Evolutionary conservation across 2,113 vertebrate genomes (phyloP).

Genomic region (Gymnogyps californianus): DNA sequence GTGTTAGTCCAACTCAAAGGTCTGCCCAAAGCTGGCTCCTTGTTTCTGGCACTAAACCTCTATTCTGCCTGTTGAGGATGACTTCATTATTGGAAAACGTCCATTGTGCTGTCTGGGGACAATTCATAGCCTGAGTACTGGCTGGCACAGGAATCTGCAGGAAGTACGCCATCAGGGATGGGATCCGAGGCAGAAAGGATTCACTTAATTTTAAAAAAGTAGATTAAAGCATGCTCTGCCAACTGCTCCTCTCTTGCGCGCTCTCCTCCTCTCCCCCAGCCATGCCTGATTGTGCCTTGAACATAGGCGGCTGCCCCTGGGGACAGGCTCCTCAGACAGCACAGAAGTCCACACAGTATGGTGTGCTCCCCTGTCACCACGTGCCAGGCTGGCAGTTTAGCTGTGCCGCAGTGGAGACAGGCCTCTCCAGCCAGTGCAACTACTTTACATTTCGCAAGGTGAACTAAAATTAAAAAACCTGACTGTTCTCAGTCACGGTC

Average conservation of each 20-base stretch:
- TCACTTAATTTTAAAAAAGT: background rate
- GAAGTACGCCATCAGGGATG: background rate
- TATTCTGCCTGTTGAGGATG: background rate
- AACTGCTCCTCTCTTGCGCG: background rate
- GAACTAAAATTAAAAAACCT: background rate
- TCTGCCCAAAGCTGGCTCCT: background rate
- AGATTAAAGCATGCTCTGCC: background rate
- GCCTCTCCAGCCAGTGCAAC: background rate
- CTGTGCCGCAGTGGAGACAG: background rate
- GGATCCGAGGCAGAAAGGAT: background rate
- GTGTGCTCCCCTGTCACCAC: background rate
- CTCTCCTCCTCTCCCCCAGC: background rate
- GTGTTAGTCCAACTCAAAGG: background rate
- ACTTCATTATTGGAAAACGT: background rate
- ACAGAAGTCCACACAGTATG: fast-evolving
- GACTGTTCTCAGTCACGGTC: background rate
- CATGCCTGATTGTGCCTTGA: background rate
- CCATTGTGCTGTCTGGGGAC: background rate
- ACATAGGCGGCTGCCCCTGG: fast-evolving
- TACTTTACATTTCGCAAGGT: background rate
- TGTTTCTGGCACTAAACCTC: background rate
- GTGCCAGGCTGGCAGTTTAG: background rate
- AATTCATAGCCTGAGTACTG: background rate
- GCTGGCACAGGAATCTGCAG: background rate
- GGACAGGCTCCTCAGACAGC: background rate